Base-by-base conservation (phyloP, 2,888 invertebrate species). In the Pyrrhia umbra region DNA sequence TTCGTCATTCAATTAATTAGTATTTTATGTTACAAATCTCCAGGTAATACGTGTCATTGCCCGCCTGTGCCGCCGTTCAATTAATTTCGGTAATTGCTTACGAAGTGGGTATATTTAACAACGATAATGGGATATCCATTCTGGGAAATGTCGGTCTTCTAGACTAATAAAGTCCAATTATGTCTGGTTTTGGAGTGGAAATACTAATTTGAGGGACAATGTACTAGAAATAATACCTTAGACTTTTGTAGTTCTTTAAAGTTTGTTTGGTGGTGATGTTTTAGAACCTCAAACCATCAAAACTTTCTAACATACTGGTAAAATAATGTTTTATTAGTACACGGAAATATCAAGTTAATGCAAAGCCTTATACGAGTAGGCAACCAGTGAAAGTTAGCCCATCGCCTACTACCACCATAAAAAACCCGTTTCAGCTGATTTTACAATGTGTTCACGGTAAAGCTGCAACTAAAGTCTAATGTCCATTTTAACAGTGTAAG, bases 11-110 rank as follows among this genome's bases (percentile, higher is more conserved):
- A 74, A 69, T 79, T 78, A 78, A 78, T 78, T 74, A 71, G 51
- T 55, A 25, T 58, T 61, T 52, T 55, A 30, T 68, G 54, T 60
- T 51, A 30, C 39, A 63, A 59, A 71, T 61, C 59, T 64, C 63
- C 27, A 64, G 69, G 73, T 75, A 72, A 64, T 52, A 57, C 45
- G 63, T 62, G 79, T 67, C 74, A 67, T 59, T 79, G 67, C 34
- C 60, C 68, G 66, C 42, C 45, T 47, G 34, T 42, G 30, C 23
- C n/a, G 6, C 30, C n/a, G 47, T 6, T 54, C 57, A 64, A 71
- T 77, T 79, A 79, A 79, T 79, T 79, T 73, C 34, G 68, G 65
- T 74, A 74, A 74, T 68, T 77, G 68, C 42, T 45, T 49, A 39
- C 58, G 27, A 67, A 71, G 45, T 79, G 47, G 50, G 16, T 61